phyloP scores from a whole-genome alignment of 2,797 vertebrate species.

The Synaphobranchus kaupii region DNA sequence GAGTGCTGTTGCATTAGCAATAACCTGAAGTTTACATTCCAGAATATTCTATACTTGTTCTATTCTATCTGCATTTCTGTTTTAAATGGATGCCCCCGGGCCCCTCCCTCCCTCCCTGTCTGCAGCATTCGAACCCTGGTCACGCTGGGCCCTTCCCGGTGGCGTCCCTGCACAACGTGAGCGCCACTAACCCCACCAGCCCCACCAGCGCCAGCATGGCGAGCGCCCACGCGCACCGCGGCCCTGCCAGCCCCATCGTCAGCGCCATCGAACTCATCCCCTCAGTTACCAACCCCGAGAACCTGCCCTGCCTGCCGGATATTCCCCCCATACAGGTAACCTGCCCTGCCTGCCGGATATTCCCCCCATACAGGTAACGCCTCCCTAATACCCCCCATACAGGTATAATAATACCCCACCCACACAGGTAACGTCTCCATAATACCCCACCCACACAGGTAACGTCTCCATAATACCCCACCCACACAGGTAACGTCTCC shows the following conservation, averaged over 20 bases:
- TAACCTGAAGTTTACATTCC: background rate
- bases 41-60: background rate
- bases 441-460: no score
- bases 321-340: slow-evolving; percentile 97
- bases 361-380: background rate
- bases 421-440: no score
- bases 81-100: background rate
- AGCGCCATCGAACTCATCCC: slow-evolving; percentile 95
- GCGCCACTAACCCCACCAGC: slow-evolving; percentile 90
- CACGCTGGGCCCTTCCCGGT: slow-evolving; percentile 96
- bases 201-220: slow-evolving; percentile 96
- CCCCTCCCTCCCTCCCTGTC: slow-evolving; percentile 30
- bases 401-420: no score
- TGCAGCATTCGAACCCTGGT: slow-evolving; percentile 96
- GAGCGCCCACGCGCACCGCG: slow-evolving; percentile 83
- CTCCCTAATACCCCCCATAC: no score
- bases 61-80: background rate
- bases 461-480: no score
- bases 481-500: no score
- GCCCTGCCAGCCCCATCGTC: slow-evolving; percentile 90
- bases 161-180: slow-evolving; percentile 89
- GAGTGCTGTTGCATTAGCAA: background rate
- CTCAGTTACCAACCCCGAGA: slow-evolving; percentile 97
- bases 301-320: slow-evolving; percentile 95
- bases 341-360: no score